These are phyloP conservation scores for Saiga tatarica DNA, from an alignment of 2,113 vertebrate genomes.

Conservation along the genomic window DNA sequence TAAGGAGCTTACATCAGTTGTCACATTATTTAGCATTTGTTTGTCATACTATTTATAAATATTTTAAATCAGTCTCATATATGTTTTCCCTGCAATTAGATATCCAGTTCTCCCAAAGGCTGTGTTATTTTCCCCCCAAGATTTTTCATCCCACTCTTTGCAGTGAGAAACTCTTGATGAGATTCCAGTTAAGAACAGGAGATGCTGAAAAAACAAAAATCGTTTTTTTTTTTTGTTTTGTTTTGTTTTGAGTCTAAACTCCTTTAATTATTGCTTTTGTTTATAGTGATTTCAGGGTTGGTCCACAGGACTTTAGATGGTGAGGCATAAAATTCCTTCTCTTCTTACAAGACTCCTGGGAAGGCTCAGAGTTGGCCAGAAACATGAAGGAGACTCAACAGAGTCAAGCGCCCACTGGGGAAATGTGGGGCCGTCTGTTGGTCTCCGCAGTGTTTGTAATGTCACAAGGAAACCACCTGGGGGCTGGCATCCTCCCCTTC, in stretches of 20 bases:
- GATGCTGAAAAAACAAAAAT: neutral
- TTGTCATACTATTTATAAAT: neutral
- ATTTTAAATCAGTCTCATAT: neutral
- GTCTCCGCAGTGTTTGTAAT: neutral
- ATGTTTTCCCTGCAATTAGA: neutral
- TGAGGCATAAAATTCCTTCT: neutral
- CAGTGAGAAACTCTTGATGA: neutral
- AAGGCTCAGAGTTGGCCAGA: neutral
- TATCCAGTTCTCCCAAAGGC: neutral
- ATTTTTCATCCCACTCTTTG: neutral
- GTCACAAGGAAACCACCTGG: neutral
- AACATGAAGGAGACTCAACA: neutral
- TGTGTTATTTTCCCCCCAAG: neutral
- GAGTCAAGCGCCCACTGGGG: neutral
- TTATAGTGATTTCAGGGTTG: conserved; percentile 14
- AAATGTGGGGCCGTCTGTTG: neutral
- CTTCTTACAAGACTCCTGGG: neutral
- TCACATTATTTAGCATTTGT: neutral
- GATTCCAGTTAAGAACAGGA: neutral
- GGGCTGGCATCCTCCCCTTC: neutral
- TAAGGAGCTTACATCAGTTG: neutral
- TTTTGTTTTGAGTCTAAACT: neutral
- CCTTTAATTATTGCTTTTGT: conserved; percentile 26
- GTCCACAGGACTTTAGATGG: neutral
- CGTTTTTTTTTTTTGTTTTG: neutral